Conservation (phyloP, 2,888 invertebrate genomes). For the Cephus nigrinus region DNA sequence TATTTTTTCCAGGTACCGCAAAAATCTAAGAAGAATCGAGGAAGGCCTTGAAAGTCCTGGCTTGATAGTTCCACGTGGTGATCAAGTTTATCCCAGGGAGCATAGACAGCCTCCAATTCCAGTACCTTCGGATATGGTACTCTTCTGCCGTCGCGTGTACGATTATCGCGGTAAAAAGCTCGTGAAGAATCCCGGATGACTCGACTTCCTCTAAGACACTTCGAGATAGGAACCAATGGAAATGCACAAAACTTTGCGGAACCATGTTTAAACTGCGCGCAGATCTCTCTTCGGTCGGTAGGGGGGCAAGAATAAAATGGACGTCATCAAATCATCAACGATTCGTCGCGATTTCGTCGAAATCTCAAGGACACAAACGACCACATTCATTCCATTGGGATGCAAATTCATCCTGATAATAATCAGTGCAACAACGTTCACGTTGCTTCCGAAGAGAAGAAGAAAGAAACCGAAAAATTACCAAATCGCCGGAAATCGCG, state of each 20-base stretch:
- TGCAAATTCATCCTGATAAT: neutral
- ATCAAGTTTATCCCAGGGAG: conserved; percentile 70
- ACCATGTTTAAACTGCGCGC: conserved; percentile 52
- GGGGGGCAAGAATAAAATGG: neutral
- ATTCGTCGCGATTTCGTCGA: neutral
- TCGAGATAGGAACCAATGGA: conserved; percentile 52
- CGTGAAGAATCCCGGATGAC: conserved; percentile 65
- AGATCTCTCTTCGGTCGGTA: conserved; percentile 50
- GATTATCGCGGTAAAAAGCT: conserved; percentile 87
- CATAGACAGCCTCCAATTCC: conserved; percentile 75
- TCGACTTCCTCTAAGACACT: conserved; percentile 54
- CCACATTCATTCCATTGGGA: neutral
- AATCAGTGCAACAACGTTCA: neutral
- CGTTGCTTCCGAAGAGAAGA: neutral
- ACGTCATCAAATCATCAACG: neutral
- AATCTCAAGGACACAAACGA: neutral
- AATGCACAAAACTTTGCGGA: conserved; percentile 44
- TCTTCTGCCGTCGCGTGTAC: conserved; percentile 95
- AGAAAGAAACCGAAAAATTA: neutral
- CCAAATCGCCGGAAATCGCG: neutral
- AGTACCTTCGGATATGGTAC: conserved; percentile 84
- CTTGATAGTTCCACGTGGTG: conserved; percentile 81
- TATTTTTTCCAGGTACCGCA: conserved; percentile 78
- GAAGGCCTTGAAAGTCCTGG: conserved; percentile 78
- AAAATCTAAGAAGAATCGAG: conserved; percentile 81